Evolutionary conservation across 2,113 vertebrate species (phyloP).

Genomic region (Rhombomys opimus): DNA sequence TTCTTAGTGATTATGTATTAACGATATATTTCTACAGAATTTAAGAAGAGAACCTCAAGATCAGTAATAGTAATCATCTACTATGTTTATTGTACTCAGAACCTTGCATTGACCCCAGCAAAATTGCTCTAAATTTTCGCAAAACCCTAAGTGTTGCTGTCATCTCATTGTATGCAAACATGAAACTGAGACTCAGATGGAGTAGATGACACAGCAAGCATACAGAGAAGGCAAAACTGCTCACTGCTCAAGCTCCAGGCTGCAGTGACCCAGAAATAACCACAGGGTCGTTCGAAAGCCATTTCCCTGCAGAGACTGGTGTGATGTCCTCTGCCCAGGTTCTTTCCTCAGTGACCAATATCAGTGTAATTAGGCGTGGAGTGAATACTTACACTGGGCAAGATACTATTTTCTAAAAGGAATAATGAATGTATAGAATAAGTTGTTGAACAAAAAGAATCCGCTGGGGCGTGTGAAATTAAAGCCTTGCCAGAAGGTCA

Average conservation of each 20-base stretch:
- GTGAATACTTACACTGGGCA: conserved; percentile 29
- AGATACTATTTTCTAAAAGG: conserved; percentile 54
- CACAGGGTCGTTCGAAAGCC: background rate
- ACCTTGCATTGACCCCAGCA: background rate
- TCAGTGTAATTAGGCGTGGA: conserved; percentile 29
- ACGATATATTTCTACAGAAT: background rate
- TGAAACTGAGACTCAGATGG: background rate
- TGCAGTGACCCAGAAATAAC: background rate
- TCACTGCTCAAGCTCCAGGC: accelerated
- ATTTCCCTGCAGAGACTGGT: background rate
- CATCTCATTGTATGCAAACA: background rate
- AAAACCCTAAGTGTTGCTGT: background rate
- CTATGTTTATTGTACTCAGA: background rate
- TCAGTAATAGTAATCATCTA: background rate
- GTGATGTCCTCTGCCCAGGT: background rate
- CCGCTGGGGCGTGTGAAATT: conserved; percentile 58
- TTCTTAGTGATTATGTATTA: background rate
- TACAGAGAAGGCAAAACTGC: background rate
- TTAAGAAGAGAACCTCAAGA: background rate
- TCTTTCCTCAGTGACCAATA: background rate
- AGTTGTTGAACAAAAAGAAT: conserved; percentile 66
- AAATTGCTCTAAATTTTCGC: background rate
- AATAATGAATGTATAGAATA: conserved; percentile 56
- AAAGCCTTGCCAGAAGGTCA: conserved; percentile 70
- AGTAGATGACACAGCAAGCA: background rate